Percentiles rank a stretch among this genome's conserved stretches.
Conservation (phyloP, 2,113 vertebrate genomes). For the Cariama cristata region DNA sequence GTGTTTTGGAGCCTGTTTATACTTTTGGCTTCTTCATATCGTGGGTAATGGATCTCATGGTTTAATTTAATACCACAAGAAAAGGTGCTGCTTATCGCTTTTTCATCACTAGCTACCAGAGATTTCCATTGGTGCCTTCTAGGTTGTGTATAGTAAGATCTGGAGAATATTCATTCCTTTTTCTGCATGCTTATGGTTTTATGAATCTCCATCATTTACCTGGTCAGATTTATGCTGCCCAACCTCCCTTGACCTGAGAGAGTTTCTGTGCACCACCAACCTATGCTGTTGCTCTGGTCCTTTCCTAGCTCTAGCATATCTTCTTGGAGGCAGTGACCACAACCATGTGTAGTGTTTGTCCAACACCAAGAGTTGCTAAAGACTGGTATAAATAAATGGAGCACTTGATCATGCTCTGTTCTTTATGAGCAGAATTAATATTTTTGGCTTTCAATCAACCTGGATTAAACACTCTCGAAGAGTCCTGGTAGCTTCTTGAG, state of each 20-base stretch:
- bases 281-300: background rate
- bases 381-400: background rate
- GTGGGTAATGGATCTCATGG: background rate
- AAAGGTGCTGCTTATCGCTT: background rate
- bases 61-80: background rate
- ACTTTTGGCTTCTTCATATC: background rate
- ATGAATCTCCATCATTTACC: background rate
- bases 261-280: background rate
- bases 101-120: background rate
- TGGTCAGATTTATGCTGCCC: background rate
- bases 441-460: background rate
- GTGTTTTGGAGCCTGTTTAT: background rate
- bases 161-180: background rate
- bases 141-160: background rate
- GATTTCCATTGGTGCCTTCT: background rate
- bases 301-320: background rate
- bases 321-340: background rate
- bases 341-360: fast-evolving
- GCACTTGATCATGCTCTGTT: background rate
- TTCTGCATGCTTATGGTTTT: background rate
- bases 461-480: constrained; percentile 30
- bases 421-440: background rate
- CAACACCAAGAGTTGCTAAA: background rate
- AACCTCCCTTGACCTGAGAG: background rate
- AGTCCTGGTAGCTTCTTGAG: constrained; percentile 40